phyloP scores from a whole-genome alignment of 2,888 invertebrate species.

The Dryobotodes eremita region DNA sequence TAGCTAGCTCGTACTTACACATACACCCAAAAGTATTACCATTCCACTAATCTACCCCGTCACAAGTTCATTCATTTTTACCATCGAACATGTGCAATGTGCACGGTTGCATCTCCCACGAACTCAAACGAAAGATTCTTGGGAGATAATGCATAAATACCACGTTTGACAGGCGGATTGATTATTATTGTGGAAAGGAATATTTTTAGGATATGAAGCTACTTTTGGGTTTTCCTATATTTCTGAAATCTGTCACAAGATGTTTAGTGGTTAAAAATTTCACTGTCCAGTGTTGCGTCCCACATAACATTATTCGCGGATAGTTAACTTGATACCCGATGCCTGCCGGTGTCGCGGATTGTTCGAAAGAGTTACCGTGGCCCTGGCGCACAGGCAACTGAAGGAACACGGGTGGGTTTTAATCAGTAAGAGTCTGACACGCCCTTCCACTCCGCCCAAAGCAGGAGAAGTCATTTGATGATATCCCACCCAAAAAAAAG shows the following conservation, averaged over 20 bases:
- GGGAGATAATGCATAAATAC: conserved; percentile 48
- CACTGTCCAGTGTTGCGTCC: too few species aligned
- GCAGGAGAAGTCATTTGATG: too few species aligned
- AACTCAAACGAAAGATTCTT: conserved; percentile 30
- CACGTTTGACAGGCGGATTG: conserved; percentile 26
- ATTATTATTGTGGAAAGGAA: conserved; percentile 4
- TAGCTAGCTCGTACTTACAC: neutral
- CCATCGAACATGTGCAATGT: conserved; percentile 14
- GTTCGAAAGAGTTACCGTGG: too few species aligned
- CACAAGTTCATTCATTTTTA: neutral
- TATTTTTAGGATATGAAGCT: conserved; percentile 2
- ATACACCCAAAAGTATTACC: neutral
- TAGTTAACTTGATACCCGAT: too few species aligned
- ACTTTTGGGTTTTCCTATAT: neutral
- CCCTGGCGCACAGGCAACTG: too few species aligned
- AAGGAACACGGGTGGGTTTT: too few species aligned
- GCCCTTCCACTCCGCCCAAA: too few species aligned
- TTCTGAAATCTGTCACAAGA: neutral
- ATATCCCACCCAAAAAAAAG: too few species aligned
- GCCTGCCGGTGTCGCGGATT: too few species aligned
- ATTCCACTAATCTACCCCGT: neutral
- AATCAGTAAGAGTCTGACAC: too few species aligned
- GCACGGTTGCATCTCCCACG: conserved; percentile 51
- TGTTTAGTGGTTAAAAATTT: neutral
- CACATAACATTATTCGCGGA: too few species aligned